Conservation (phyloP, 2,113 vertebrate species). For the Peromyscus polionotus region DNA sequence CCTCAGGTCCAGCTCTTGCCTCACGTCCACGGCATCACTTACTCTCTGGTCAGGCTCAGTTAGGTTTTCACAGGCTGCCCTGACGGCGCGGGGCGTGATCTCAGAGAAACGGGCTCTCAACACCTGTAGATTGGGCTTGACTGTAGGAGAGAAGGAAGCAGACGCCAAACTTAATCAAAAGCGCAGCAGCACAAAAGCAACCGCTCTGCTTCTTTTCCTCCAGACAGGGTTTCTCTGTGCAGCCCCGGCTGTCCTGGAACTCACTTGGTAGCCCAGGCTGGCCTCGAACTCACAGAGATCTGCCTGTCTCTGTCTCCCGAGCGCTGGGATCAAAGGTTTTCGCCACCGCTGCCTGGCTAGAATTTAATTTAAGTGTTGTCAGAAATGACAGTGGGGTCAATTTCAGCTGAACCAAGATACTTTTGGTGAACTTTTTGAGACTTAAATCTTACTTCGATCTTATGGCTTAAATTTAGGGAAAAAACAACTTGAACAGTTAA, state of each 20-base stretch:
- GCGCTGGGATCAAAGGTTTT: background rate
- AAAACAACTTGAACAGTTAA: background rate
- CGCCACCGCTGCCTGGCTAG: too few relatives aligned
- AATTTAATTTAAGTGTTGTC: background rate
- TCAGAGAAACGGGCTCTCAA: slow-evolving; percentile 97
- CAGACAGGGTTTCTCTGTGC: background rate
- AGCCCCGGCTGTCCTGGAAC: background rate
- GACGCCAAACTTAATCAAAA: background rate
- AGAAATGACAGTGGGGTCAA: background rate
- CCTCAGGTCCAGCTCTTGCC: slow-evolving; percentile 97
- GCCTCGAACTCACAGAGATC: background rate
- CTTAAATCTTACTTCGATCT: background rate
- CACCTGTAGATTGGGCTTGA: slow-evolving; percentile 93
- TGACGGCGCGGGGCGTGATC: slow-evolving; percentile 94
- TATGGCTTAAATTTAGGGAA: background rate
- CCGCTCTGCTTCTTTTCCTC: background rate
- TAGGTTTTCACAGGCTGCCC: slow-evolving; percentile 93
- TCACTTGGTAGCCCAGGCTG: background rate
- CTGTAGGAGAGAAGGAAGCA: slow-evolving; percentile 80
- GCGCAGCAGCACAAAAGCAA: fast-evolving
- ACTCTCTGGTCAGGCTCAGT: slow-evolving; percentile 90
- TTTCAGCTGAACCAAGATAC: background rate
- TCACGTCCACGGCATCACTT: slow-evolving; percentile 95
- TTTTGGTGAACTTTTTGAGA: background rate
- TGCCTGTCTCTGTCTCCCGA: background rate